Base-by-base conservation (phyloP, 2,888 invertebrate genomes). In the Eilema griseolum region DNA sequence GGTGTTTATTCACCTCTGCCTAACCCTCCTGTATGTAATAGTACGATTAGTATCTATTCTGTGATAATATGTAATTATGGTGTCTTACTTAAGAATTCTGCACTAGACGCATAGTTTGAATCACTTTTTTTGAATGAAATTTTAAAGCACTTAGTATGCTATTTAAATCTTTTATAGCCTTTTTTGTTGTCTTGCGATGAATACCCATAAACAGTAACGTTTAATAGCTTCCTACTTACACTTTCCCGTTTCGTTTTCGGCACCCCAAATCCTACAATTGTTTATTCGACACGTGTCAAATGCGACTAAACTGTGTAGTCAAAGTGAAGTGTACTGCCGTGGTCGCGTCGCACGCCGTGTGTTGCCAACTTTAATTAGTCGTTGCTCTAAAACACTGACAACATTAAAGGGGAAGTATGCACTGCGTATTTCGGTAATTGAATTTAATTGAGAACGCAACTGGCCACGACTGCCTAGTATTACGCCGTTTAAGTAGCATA, bases 291-390 rank as follows among this genome's bases (percentile, higher is more conserved):
- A 65, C 60, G 65, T 68, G 71, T 67, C 60, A 61, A 57, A 57
- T 41, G 31, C 61, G 12, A 61, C 31, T 33, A 46, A 63, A 66
- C 70, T 46, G 71, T 74, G 80, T 79, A 81, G 80, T 75, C 71
- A 73, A 82, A 82, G 41, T 66, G 62, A 80, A 80, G 75, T 72
- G 80, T 74, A 82, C 83, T 83, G 76, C 71, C 70, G 82, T 73
- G 79, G 84, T 80, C 74, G 72, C 79, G 37, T 82, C 83, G 85
- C 74, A 71, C 79, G 57, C 83, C 84, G 86, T 87, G 86, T 86
- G 90, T 86, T 84, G 73, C 89, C 77, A 89, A 90, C 89, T 92
- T 92, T 91, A 91, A 93, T 92, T 92, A 92, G 91, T 81, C 86
- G 81, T 86, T 87, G 87, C 85, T 81, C 81, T 80, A 79, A 85